phyloP scores from a whole-genome alignment of 2,113 vertebrate species.

The Apodemus sylvaticus region DNA sequence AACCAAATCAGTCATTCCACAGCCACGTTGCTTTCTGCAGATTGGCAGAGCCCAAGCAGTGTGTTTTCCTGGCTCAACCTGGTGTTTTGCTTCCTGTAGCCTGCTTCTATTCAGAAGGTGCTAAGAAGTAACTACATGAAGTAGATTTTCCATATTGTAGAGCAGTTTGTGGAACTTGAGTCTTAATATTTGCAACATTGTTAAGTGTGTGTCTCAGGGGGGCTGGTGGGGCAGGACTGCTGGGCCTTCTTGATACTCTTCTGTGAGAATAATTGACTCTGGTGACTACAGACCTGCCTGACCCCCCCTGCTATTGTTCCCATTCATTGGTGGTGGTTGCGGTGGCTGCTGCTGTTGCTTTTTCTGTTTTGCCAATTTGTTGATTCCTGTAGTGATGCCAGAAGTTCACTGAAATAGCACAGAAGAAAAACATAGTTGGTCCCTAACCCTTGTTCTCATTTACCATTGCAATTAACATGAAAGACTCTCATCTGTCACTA shows the following conservation, averaged over 20 bases:
- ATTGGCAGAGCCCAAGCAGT: not conserved
- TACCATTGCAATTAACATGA: constrained; percentile 11
- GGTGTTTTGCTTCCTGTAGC: not conserved
- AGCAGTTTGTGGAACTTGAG: constrained; percentile 8
- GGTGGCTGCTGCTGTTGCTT: not conserved
- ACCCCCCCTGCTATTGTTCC: constrained; percentile 29
- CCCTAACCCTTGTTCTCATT: constrained; percentile 58
- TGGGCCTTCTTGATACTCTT: not conserved
- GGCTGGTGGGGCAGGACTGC: not conserved
- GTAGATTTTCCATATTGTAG: not conserved
- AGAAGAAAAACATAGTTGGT: constrained; percentile 18
- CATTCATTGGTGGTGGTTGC: not conserved
- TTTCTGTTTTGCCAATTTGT: constrained; percentile 56
- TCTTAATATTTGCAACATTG: not conserved
- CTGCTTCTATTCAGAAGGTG: constrained; percentile 21
- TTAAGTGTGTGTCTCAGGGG: not conserved
- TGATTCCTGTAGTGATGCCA: constrained; percentile 30
- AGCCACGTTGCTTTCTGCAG: not conserved
- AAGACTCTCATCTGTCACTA: not conserved
- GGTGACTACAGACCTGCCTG: not conserved
- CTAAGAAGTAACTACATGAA: not conserved
- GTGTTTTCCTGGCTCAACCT: not conserved
- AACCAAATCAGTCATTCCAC: not conserved
- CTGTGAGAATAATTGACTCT: constrained; percentile 20
- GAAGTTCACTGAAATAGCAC: constrained; percentile 1